phyloP scores from a whole-genome alignment of 2,113 vertebrate genomes.

The Orthochromis indermauri region DNA sequence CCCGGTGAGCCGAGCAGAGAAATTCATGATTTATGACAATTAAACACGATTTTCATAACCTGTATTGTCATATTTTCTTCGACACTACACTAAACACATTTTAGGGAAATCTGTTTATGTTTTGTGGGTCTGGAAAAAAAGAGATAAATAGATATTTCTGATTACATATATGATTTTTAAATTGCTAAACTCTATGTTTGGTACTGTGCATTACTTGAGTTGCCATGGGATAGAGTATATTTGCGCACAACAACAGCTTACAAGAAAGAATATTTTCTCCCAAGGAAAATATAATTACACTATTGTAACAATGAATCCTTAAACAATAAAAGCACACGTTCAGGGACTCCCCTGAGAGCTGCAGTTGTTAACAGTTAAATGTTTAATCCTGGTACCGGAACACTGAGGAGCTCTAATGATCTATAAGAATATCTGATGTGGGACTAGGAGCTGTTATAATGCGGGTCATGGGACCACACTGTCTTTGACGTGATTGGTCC shows the following conservation, averaged over 20 bases:
- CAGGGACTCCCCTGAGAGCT: neutral
- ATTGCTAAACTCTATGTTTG: neutral
- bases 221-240: neutral
- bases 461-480: neutral
- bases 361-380: neutral
- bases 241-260: neutral
- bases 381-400: neutral
- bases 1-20: neutral
- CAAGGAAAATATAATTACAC: neutral
- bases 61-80: neutral
- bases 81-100: neutral
- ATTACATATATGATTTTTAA: neutral
- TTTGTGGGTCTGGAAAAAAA: neutral
- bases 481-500: neutral
- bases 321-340: neutral
- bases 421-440: neutral
- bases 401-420: neutral
- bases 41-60: neutral
- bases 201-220: rapidly evolving
- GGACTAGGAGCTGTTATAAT: neutral
- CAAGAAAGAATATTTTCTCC: neutral
- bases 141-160: neutral
- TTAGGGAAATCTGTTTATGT: neutral
- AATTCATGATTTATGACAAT: neutral
- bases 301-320: neutral